phyloP scores from a whole-genome alignment of 2,113 vertebrate species.

The Elephas maximus region DNA sequence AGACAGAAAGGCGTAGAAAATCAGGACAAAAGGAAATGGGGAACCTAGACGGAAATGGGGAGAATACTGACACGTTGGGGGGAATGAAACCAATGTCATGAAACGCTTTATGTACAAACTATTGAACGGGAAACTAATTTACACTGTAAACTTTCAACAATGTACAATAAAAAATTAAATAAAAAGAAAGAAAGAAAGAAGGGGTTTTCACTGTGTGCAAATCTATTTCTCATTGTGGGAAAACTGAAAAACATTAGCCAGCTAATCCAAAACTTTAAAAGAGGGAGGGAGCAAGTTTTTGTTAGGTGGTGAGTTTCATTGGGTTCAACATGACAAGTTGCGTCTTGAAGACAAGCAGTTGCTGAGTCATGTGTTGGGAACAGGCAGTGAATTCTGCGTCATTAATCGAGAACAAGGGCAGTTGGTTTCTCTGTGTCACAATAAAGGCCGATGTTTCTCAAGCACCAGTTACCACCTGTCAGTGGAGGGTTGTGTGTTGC shows the following conservation, averaged over 20 bases:
- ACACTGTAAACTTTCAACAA: no score
- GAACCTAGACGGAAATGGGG: no score
- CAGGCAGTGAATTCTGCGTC: neutral
- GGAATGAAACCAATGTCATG: no score
- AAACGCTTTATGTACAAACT: no score
- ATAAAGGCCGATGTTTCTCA: neutral
- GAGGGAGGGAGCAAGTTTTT: constrained; percentile 19
- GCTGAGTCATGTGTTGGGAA: constrained; percentile 2
- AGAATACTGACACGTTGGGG: no score
- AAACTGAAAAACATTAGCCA: constrained; percentile 29
- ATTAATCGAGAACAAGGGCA: neutral
- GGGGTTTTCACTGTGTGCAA: neutral
- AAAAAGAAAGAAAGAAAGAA: neutral
- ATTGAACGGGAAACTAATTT: no score
- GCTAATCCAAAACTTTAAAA: constrained; percentile 32
- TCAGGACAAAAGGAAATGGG: no score
- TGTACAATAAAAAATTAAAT: no score
- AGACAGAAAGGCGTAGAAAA: no score
- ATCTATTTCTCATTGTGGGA: neutral
- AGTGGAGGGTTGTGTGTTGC: no score
- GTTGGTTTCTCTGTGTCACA: neutral
- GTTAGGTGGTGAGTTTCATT: constrained; percentile 12
- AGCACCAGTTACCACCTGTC: no score
- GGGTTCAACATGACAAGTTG: neutral
- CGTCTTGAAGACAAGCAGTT: neutral